Conservation (phyloP, 2,888 invertebrate species). For the Machimus atricapillus region DNA sequence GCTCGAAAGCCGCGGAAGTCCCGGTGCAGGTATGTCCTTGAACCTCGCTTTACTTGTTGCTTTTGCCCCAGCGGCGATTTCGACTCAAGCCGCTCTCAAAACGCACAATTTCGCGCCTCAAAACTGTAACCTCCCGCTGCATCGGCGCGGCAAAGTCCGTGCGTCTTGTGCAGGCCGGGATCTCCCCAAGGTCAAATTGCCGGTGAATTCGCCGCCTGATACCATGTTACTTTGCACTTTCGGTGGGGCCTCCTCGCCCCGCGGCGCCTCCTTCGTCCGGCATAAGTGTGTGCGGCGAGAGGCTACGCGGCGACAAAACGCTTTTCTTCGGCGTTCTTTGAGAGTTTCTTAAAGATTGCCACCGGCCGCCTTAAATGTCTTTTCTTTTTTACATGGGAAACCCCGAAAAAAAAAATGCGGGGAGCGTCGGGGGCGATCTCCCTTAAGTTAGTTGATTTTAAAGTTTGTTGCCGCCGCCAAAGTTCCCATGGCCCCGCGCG, state of each 20-base stretch:
- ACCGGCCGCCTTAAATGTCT: background rate
- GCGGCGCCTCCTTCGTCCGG: background rate
- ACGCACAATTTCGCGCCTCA: background rate
- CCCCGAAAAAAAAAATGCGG: background rate
- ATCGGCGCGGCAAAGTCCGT: background rate
- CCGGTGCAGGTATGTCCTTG: background rate
- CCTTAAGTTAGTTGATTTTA: background rate
- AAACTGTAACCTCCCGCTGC: background rate
- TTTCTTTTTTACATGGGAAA: background rate
- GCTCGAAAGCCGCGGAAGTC: background rate
- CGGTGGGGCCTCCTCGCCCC: background rate
- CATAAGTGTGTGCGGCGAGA: background rate
- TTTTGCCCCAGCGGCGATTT: background rate
- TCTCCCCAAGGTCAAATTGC: conserved; percentile 3
- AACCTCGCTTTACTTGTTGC: background rate
- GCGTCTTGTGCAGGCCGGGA: background rate
- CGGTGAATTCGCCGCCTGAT: background rate
- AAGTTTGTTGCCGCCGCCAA: background rate
- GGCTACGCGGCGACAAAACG: background rate
- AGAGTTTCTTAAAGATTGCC: background rate
- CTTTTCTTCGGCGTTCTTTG: background rate
- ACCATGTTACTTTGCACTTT: background rate
- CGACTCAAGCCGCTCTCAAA: background rate
- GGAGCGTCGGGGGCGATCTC: background rate
- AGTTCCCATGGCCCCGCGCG: background rate